Evolutionary conservation across 2,888 invertebrate genomes (phyloP), one percentile per base, ranked within the genome.

Genomic region (Hybos culiciformis): DNA sequence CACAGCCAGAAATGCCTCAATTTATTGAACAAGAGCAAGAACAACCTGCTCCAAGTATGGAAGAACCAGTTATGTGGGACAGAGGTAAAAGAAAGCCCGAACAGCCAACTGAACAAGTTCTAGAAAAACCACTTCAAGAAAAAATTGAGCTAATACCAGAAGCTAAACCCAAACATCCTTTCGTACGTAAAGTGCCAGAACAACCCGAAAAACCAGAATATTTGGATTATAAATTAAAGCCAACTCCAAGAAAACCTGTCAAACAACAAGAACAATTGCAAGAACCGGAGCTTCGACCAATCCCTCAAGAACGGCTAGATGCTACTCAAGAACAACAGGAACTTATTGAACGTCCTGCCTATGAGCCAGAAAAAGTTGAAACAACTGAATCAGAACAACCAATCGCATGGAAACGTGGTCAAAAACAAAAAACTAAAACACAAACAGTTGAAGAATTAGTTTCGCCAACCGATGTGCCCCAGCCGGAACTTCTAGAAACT

Each of bases 1-100:
- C 36, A 41, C 32, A 33, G 38, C 53, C 55, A 24, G 52, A 56
- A 42, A 54, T 53, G 33, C 55, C 52, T 7, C 55, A 56, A 44
- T 53, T 56, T 39, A 48, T 53, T 18, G 42, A 47, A 32, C 42
- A 53, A 24, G 54, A 53, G 44, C 52, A 48, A 20, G 42, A 41
- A 15, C 39, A 54, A 4, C 48, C 11, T 53, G 52, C 15, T 50
- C 50, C 11, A 55, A 52, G 5, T 55, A 52, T 53, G 15, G 52
- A 59, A 38, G 44, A 44, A 20, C 47, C 58, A 4, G 46, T 51
- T 8, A 48, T 57, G 14, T 62, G 65, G 64, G 59, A 67, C n/a
- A 65, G 66, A 52, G 55, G 54, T 21, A 48, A 48, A 31, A 51
- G 57, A 31, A 56, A 55, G 4, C 48, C 57, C 9, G 51, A 53